These are phyloP conservation scores for Pterostichus madidus DNA, from an alignment of 2,888 invertebrate genomes.

Conservation along the genomic window DNA sequence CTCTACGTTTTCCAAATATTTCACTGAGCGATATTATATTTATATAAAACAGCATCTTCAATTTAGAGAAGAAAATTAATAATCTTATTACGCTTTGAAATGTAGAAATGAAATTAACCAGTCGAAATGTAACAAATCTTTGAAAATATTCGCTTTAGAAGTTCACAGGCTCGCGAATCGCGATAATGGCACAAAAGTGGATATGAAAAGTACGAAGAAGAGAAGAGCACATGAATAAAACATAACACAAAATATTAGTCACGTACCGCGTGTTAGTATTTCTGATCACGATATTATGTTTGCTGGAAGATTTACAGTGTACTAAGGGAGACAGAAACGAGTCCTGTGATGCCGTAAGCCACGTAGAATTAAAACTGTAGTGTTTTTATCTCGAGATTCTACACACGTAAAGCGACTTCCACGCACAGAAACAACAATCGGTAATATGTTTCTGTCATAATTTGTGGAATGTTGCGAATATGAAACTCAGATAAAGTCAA, in stretches of 20 bases:
- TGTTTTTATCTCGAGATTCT: constrained; percentile 14
- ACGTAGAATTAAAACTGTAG: constrained; percentile 43
- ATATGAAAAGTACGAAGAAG: constrained; percentile 41
- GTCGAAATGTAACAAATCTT: too few species aligned
- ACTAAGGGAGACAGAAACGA: constrained; percentile 4
- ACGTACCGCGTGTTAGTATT: constrained; percentile 59
- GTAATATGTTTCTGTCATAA: constrained; percentile 7
- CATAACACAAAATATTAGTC: constrained; percentile 63
- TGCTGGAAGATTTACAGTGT: constrained; percentile 55
- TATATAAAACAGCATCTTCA: too few species aligned
- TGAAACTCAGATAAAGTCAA: background rate
- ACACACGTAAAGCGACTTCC: constrained; percentile 1
- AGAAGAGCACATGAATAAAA: constrained; percentile 58
- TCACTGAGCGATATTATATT: too few species aligned
- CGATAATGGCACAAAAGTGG: constrained; percentile 39
- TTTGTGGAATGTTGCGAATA: constrained; percentile 1
- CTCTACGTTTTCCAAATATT: too few species aligned
- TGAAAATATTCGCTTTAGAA: too few species aligned
- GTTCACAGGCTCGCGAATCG: background rate
- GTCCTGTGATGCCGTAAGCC: constrained; percentile 7
- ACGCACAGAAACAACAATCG: constrained; percentile 13
- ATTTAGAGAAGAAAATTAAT: too few species aligned
- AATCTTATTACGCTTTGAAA: too few species aligned
- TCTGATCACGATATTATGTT: constrained; percentile 58
- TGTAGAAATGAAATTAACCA: too few species aligned